A percentile compares a stretch with the other conserved stretches of the same genome.
phyloP scores from a whole-genome alignment of 2,888 invertebrate genomes.

The Mylabris sibirica region DNA sequence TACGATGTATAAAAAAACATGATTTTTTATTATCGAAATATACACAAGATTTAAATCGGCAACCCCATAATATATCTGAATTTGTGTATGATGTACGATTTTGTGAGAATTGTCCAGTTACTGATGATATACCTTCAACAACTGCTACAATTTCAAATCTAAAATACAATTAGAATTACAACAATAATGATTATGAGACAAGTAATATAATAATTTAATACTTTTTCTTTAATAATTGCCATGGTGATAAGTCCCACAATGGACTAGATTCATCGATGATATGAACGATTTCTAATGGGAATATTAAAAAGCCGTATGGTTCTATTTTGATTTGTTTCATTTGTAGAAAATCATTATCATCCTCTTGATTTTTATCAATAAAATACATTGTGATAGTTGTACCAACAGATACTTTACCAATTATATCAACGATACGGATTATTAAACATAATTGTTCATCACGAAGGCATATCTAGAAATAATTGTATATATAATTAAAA shows the following conservation, averaged over 20 bases:
- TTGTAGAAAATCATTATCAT: slow-evolving; percentile 72
- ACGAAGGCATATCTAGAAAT: slow-evolving; percentile 51
- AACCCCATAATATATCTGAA: slow-evolving; percentile 84
- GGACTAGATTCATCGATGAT: slow-evolving; percentile 81
- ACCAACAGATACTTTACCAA: slow-evolving; percentile 61
- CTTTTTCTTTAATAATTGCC: slow-evolving; percentile 73
- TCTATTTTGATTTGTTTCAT: slow-evolving; percentile 74
- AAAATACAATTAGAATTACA: slow-evolving; percentile 25
- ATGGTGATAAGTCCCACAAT: slow-evolving; percentile 77
- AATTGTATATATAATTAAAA: background rate
- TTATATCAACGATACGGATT: slow-evolving; percentile 81
- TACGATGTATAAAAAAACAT: slow-evolving; percentile 69
- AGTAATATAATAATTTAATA: slow-evolving; percentile 15
- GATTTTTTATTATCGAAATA: slow-evolving; percentile 67
- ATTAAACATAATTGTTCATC: slow-evolving; percentile 76
- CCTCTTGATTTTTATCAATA: slow-evolving; percentile 72
- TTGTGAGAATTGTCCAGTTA: slow-evolving; percentile 77
- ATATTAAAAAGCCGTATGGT: slow-evolving; percentile 73
- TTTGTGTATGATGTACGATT: slow-evolving; percentile 80
- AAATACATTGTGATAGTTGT: slow-evolving; percentile 78
- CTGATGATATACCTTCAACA: slow-evolving; percentile 81
- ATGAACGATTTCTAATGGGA: slow-evolving; percentile 89
- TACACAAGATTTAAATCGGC: slow-evolving; percentile 69
- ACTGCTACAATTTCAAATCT: slow-evolving; percentile 84
- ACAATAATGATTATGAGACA: slow-evolving; percentile 13